Evolutionary conservation across 2,113 vertebrate species (phyloP).

Genomic region (Centropus bengalensis): DNA sequence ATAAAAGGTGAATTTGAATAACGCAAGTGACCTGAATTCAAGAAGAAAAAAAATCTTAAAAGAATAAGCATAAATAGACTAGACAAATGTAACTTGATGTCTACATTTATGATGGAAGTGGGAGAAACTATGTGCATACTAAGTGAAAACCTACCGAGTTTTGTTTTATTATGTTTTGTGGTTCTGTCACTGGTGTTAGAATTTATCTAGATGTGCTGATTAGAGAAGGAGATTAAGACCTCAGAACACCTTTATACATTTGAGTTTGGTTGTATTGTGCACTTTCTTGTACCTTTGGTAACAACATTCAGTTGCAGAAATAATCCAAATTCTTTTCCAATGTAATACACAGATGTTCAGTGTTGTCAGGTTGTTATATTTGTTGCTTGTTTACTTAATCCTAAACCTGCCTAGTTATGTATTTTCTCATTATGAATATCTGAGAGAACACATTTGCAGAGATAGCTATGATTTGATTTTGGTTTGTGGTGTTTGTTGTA

Average conservation of each 20-base stretch:
- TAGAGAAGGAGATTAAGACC: background rate
- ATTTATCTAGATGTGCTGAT: background rate
- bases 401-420: background rate
- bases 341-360: fast-evolving
- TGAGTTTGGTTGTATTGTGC: background rate
- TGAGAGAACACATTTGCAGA: background rate
- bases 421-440: background rate
- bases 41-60: background rate
- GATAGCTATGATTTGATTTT: background rate
- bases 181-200: background rate
- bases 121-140: background rate
- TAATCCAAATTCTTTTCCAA: background rate
- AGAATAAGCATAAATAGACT: background rate
- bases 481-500: background rate
- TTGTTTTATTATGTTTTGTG: background rate
- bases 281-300: background rate
- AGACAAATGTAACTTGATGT: background rate
- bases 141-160: background rate
- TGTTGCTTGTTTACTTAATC: background rate
- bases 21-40: background rate
- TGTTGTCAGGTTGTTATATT: background rate
- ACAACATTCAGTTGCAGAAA: background rate
- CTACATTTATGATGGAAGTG: background rate
- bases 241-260: background rate
- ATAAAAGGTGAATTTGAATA: background rate